Percentiles rank a stretch among this genome's conserved stretches.
Evolutionary conservation across 92 coral and sea anemone genomes (phyloP).

Genomic region (Epizoanthus scotinus): DNA sequence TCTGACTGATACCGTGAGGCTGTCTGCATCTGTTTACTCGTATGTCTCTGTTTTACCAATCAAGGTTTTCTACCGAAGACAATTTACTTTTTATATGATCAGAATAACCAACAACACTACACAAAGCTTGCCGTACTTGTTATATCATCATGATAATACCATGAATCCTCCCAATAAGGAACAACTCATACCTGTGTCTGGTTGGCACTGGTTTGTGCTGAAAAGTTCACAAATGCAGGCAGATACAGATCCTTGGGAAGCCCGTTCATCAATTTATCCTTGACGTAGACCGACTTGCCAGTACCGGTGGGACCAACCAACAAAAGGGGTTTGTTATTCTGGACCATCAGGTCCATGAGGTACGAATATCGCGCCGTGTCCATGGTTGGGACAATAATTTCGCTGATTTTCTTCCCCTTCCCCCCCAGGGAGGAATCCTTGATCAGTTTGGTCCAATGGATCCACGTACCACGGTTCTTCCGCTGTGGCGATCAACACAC

Average conservation of each 20-base stretch:
- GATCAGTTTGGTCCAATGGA: constrained; percentile 93
- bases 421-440: constrained; percentile 86
- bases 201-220: constrained; percentile 99
- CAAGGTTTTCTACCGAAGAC: too few relatives aligned
- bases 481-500: constrained; percentile 60
- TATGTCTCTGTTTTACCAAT: too few relatives aligned
- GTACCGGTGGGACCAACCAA: constrained; percentile 99
- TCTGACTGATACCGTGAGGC: too few relatives aligned
- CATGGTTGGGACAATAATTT: constrained; percentile 97
- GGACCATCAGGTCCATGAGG: constrained; percentile 92
- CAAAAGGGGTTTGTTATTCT: constrained; percentile 89
- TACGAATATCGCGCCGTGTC: constrained; percentile 97
- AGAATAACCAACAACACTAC: too few relatives aligned
- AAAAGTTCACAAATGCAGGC: constrained; percentile 97
- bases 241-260: constrained; percentile 75
- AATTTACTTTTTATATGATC: too few relatives aligned
- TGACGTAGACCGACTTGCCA: constrained; percentile 97
- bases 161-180: too few relatives aligned
- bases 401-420: constrained; percentile 89
- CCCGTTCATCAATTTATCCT: constrained; percentile 98
- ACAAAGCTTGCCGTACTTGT: not conserved
- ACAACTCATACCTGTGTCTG: constrained; percentile 76
- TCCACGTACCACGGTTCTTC: constrained; percentile 94
- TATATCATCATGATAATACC: not conserved
- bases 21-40: too few relatives aligned